Evolutionary conservation across 2,113 vertebrate species (phyloP), one percentile per base, ranked within the genome.

Genomic region (Tylochromis polylepis): DNA sequence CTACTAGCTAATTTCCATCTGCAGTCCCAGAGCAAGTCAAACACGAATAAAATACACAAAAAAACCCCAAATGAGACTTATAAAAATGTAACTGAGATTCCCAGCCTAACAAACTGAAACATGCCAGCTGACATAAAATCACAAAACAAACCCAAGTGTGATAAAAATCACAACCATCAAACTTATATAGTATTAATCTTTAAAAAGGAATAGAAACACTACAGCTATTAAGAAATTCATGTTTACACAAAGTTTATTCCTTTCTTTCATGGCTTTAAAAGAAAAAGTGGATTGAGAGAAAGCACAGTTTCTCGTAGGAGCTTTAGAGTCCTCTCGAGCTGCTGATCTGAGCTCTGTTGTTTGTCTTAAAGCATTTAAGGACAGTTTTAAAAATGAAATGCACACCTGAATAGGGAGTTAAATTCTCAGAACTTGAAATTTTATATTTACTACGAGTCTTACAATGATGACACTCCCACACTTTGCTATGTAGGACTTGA

Each of bases 371-470:
- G 38, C 38, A 41, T 12, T 43, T 43, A 43, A 1, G 41, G 41
- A 43, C 41, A 43, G 11, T 14, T 41, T 70, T 3, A 16, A 70
- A 70, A 46, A 70, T 46, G 4, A 70, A 12, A 24, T 70, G 38
- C 65, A 70, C 24, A 43, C 22, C 38, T 16, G 14, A 70, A 70
- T 6, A 43, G 15, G 24, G 1, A 46, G 38, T 11, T 27, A 43
- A 0, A 0, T 43, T 27, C 1, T 1, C 38, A 70, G 14, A 70
- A 46, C 0, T 70, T 70, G 12, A 0, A 46, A 27, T 72, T n/a
- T 2, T 46, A 72, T 72, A 72, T 46, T 46, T 14, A 18, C 5
- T 43, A 46, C 14, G 1, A 72, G 41, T 72, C 12, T 43, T 43
- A 70, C 43, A 70, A 70, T 6, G 65, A 70, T 0, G 0, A 70